phyloP scores from a whole-genome alignment of 2,888 invertebrate genomes.

The Dysmachus trigonus region DNA sequence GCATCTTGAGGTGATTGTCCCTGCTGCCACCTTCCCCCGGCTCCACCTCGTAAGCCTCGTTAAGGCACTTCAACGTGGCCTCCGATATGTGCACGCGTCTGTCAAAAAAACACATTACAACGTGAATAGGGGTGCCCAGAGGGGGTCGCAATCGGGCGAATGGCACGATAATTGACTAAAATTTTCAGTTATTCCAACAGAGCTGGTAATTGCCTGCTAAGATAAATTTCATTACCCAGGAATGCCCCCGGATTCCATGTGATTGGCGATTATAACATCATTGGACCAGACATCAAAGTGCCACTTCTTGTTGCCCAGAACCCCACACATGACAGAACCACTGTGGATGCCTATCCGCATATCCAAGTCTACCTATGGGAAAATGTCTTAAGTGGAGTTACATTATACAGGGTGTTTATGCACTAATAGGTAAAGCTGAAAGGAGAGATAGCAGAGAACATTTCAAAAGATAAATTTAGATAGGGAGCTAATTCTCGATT shows the following conservation, averaged over 20 bases:
- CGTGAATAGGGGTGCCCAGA: neutral
- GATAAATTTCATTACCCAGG: constrained; percentile 77
- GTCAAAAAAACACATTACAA: neutral
- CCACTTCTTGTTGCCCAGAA: constrained; percentile 91
- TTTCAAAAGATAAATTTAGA: neutral
- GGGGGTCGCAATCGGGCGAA: neutral
- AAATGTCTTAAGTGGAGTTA: neutral
- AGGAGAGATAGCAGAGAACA: neutral
- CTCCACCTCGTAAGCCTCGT: constrained; percentile 92
- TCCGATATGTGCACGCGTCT: constrained; percentile 96
- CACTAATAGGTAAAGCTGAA: neutral
- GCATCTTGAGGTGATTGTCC: constrained; percentile 84
- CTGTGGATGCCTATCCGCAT: constrained; percentile 99
- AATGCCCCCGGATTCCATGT: constrained; percentile 95
- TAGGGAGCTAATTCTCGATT: no score
- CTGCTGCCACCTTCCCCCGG: constrained; percentile 87
- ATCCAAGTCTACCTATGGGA: constrained; percentile 83
- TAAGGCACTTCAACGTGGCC: constrained; percentile 84
- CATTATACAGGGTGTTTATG: constrained; percentile 50
- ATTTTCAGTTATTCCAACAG: neutral
- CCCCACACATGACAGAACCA: constrained; percentile 95
- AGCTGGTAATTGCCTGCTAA: neutral
- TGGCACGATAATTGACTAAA: neutral
- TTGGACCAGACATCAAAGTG: constrained; percentile 94
- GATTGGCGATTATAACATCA: constrained; percentile 95